phyloP scores from a whole-genome alignment of 2,113 vertebrate genomes.

The Forbesichthys papilliferus region DNA sequence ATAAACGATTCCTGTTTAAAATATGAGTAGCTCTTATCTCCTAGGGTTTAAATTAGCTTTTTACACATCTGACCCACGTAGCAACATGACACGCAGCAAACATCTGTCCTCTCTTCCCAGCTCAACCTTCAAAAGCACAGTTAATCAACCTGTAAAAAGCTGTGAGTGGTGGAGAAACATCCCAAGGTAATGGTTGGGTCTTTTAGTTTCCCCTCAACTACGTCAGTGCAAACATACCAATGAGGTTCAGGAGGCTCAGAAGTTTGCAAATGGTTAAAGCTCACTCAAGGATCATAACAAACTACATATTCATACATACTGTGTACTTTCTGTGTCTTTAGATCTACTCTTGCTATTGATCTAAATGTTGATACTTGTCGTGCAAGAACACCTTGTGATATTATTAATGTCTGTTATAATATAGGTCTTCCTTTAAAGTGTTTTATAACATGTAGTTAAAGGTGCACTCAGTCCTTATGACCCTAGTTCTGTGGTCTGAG shows the following conservation, averaged over 20 bases:
- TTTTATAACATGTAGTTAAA: not conserved
- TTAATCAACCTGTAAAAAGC: constrained; percentile 32
- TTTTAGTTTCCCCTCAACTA: constrained; percentile 7
- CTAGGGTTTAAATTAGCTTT: constrained; percentile 8
- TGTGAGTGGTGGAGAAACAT: not conserved
- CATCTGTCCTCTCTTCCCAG: constrained; percentile 20
- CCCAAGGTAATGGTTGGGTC: not conserved
- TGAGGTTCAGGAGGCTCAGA: not conserved
- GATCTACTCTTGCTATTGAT: no score
- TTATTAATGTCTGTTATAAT: not conserved
- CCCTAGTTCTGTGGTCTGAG: constrained; percentile 16
- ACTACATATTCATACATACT: constrained; percentile 9
- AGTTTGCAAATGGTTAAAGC: not conserved
- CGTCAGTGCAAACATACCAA: not conserved
- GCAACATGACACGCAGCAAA: constrained; percentile 20
- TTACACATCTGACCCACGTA: constrained; percentile 21
- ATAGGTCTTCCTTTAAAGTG: not conserved
- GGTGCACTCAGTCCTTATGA: constrained; percentile 3
- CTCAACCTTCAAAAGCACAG: constrained; percentile 25
- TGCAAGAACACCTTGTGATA: not conserved
- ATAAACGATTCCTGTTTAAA: constrained; percentile 21
- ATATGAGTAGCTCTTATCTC: constrained; percentile 4
- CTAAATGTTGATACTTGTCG: no score
- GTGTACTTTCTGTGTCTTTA: not conserved
- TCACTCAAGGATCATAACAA: not conserved